phyloP scores from a whole-genome alignment of 2,113 vertebrate species.

The Semicossyphus pulcher region DNA sequence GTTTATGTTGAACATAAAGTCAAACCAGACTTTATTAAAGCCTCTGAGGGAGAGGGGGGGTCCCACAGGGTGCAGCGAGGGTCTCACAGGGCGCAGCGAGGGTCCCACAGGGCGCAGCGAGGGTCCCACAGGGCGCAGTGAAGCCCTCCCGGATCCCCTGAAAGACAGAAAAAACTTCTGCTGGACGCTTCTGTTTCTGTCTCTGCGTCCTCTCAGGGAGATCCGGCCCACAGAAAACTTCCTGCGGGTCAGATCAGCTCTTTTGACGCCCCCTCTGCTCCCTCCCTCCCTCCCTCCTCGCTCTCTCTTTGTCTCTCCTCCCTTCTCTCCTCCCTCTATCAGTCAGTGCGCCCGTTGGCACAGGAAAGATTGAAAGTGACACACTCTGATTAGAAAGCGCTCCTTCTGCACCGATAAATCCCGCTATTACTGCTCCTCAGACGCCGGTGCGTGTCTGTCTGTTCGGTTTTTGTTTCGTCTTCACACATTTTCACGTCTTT shows the following conservation, averaged over 20 bases:
- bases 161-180: background rate
- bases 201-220: background rate
- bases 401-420: constrained; percentile 34
- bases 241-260: constrained; percentile 42
- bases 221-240: constrained; percentile 42
- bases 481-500: background rate
- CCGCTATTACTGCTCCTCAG: background rate
- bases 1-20: background rate
- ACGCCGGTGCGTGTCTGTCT: background rate
- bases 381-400: constrained; percentile 62
- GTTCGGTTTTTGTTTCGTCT: background rate
- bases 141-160: background rate
- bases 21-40: background rate
- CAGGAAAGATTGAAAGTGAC: constrained; percentile 81
- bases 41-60: background rate
- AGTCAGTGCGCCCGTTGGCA: constrained; percentile 78
- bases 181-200: background rate
- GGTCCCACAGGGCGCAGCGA: too few species aligned
- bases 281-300: constrained; percentile 31
- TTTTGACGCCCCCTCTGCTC: constrained; percentile 52
- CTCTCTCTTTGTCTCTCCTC: constrained; percentile 59
- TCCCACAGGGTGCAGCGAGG: too few species aligned
- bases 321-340: constrained; percentile 74
- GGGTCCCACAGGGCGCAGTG: too few species aligned
- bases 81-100: too few species aligned